Base-by-base conservation (phyloP, 2,113 vertebrate species). In the Pitta sordida region DNA sequence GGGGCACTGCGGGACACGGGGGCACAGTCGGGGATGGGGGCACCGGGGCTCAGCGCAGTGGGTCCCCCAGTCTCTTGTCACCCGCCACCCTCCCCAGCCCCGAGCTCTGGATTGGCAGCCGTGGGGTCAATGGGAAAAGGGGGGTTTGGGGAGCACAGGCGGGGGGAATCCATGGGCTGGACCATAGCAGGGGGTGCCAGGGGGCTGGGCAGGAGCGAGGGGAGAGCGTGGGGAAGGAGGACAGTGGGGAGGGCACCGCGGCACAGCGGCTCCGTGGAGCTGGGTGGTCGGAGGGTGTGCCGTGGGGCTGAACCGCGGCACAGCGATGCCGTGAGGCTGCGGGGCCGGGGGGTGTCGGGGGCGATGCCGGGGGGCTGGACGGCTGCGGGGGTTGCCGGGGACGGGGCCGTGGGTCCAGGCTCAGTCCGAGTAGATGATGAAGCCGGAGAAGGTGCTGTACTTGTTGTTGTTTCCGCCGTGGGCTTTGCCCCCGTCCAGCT, bases 391-490 rank as follows among this genome's bases (percentile, higher is more conserved):
- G 5, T 10, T 7, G 46, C 48, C 21, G 14, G 52, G 76, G 59
- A 32, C 6, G 8, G 19, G 27, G 91, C 75, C 7, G 34, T 49
- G 86, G 78, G 56, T 39, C 76, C 64, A 4, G 52, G 83, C 88
- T 99, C 98, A 99, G 97, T 99, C 99, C 19, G 99, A 98, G 95
- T 99, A 99, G 96, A 99, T 99, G 97, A 99, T 99, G 98, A 99
- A 99, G 96, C 99, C 99, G 22, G 98, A 99, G 98, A 99, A 99
- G 88, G 99, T 99, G 98, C 99, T 99, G 98, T 99, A 99, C 96
- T 99, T 99, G 98, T 99, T 99, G 98, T 99, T 99, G 98, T 99
- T 99, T 81, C 99, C 99, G 1, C 99, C 99, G 3, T 99, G 99
- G 27, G 99, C 99, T 97, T 99, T 99, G 96, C 99, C 99, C 14